A percentile compares a stretch with the other conserved stretches of the same genome.
phyloP scores from a whole-genome alignment of 2,113 vertebrate genomes.

The Zonotrichia leucophrys region DNA sequence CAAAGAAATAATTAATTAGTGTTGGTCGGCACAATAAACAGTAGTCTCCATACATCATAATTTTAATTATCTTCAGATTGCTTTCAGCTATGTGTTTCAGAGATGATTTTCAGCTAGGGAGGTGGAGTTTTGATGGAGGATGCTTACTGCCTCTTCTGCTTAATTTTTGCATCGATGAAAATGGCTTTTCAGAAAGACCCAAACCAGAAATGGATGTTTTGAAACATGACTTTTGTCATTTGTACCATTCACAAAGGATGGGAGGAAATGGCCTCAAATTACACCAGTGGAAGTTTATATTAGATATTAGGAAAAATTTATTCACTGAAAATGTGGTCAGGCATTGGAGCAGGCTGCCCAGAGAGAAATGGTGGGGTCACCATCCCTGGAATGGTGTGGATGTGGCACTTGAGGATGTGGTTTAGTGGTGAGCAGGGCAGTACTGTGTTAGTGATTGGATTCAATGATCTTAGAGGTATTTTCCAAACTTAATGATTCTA shows the following conservation, averaged over 20 bases:
- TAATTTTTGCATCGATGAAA: background rate
- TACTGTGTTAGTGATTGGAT: background rate
- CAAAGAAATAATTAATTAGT: background rate
- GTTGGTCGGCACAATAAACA: background rate
- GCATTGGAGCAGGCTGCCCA: background rate
- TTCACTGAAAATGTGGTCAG: background rate
- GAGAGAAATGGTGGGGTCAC: background rate
- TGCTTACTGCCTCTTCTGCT: background rate
- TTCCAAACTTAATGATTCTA: background rate
- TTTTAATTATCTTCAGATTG: slow-evolving; percentile 25
- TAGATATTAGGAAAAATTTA: background rate
- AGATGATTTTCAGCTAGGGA: background rate
- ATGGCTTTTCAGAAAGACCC: background rate
- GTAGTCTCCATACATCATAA: background rate
- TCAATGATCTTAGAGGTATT: background rate
- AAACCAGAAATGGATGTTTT: background rate
- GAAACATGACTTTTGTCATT: background rate
- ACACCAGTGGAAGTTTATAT: background rate
- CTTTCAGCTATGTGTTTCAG: slow-evolving; percentile 3
- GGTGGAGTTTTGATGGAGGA: background rate
- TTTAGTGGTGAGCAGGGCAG: background rate
- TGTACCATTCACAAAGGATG: background rate
- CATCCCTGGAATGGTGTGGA: background rate
- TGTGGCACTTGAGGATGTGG: background rate
- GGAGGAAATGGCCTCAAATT: background rate